These are phyloP conservation scores for Scolopax rusticola DNA, from an alignment of 2,797 vertebrate species.

Conservation along the genomic window DNA sequence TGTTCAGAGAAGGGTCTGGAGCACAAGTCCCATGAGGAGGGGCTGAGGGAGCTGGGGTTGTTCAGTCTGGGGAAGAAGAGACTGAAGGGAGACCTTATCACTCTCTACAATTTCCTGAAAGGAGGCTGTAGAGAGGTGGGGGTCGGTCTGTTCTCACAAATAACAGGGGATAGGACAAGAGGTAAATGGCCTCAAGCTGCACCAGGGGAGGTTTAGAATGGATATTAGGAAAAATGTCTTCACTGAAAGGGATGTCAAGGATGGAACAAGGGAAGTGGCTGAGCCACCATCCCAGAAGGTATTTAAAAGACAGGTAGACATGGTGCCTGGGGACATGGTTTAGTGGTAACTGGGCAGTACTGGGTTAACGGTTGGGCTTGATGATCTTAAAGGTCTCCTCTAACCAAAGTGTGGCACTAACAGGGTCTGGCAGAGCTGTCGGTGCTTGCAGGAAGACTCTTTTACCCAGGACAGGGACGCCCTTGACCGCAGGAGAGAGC, in stretches of 20 bases:
- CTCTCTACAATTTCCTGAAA: not conserved
- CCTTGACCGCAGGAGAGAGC: not conserved
- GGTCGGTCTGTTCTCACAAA: not conserved
- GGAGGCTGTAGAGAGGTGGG: not conserved
- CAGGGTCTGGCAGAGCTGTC: not conserved
- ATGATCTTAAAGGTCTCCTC: not conserved
- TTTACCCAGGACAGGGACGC: not conserved
- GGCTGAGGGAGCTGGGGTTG: not conserved
- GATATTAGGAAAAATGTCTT: not conserved
- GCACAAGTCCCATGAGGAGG: not conserved
- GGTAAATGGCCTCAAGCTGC: not conserved
- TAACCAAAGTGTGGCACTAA: not conserved
- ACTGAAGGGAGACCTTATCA: not conserved
- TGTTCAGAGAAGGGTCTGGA: not conserved
- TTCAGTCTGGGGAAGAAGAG: not conserved
- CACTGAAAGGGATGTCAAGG: not conserved
- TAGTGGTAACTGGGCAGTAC: not conserved
- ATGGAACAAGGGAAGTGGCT: not conserved
- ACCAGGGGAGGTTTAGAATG: not conserved
- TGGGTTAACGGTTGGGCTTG: not conserved
- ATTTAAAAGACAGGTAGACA: not conserved
- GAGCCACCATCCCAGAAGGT: not conserved
- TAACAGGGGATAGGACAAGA: not conserved
- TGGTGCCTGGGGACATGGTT: not conserved
- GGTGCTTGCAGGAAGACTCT: rapidly evolving